Conservation (phyloP, 1,140 invertebrate genomes). For the Eupeodes corollae region DNA sequence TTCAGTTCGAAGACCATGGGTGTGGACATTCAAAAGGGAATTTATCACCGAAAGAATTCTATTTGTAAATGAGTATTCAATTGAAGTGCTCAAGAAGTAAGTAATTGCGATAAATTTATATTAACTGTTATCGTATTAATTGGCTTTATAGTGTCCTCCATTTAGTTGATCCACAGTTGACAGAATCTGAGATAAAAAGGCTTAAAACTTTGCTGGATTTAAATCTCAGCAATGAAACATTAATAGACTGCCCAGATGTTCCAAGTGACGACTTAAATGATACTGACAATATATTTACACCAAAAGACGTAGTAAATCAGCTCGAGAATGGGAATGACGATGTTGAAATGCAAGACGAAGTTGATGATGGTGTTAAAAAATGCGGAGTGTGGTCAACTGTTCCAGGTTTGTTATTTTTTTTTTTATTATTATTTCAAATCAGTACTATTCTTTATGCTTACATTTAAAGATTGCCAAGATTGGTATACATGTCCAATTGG, state of each 20-base stretch:
- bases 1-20: constrained; percentile 16
- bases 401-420: constrained; percentile 1
- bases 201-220: constrained; percentile 7
- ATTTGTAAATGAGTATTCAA: constrained; percentile 14
- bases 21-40: constrained; percentile 20
- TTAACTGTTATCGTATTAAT: neutral
- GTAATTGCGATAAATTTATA: neutral
- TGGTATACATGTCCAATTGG: constrained; percentile 26
- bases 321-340: constrained; percentile 1
- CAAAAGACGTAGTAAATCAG: constrained; percentile 2
- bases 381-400: constrained; percentile 6
- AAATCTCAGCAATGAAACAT: neutral
- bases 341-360: neutral
- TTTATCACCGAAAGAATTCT: constrained; percentile 17
- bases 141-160: constrained; percentile 13
- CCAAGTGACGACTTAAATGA: neutral
- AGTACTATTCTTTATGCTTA: neutral
- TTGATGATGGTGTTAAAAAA: neutral
- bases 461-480: constrained; percentile 6
- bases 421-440: neutral
- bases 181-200: constrained; percentile 5
- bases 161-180: constrained; percentile 17
- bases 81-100: constrained; percentile 16
- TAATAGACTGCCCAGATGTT: constrained; percentile 11
- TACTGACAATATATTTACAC: constrained; percentile 3